phyloP scores from a whole-genome alignment of 1,140 invertebrate species.

The Drosophila nikananu region DNA sequence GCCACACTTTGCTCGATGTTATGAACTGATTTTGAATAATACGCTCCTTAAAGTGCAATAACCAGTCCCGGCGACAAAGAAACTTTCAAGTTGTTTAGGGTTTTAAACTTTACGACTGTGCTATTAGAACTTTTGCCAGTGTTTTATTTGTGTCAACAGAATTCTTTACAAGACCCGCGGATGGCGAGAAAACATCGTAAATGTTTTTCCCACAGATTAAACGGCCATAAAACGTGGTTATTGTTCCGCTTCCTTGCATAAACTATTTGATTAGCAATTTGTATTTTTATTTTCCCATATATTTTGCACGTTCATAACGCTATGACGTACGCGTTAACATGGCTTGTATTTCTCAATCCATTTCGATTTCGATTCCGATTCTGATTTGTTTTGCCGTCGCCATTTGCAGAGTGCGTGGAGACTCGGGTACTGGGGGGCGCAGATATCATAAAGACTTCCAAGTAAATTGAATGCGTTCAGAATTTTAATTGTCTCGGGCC shows the following conservation, averaged over 20 bases:
- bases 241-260: slow-evolving; percentile 44
- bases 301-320: slow-evolving; percentile 39
- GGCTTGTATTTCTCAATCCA: slow-evolving; percentile 23
- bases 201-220: slow-evolving; percentile 62
- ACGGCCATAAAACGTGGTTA: slow-evolving; percentile 39
- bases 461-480: slow-evolving; percentile 75
- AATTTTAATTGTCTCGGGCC: slow-evolving; percentile 76
- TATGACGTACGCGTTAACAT: slow-evolving; percentile 10
- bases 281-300: neutral
- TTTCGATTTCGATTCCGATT: neutral
- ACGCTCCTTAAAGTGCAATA: slow-evolving; percentile 46
- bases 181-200: slow-evolving; percentile 50
- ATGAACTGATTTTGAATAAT: slow-evolving; percentile 46
- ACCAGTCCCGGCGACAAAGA: slow-evolving; percentile 45
- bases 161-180: slow-evolving; percentile 11
- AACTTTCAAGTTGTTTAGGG: slow-evolving; percentile 59
- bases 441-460: slow-evolving; percentile 50
- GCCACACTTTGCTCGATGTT: slow-evolving; percentile 14
- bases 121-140: slow-evolving; percentile 52
- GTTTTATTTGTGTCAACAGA: slow-evolving; percentile 60
- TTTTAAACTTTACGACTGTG: slow-evolving; percentile 61
- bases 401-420: slow-evolving; percentile 30
- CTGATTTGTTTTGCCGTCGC: slow-evolving; percentile 47
- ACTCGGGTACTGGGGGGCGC: neutral
- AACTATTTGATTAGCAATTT: slow-evolving; percentile 35